Conservation (phyloP, 2,888 invertebrate genomes). For the Acanthococcus lagerstroemiae region DNA sequence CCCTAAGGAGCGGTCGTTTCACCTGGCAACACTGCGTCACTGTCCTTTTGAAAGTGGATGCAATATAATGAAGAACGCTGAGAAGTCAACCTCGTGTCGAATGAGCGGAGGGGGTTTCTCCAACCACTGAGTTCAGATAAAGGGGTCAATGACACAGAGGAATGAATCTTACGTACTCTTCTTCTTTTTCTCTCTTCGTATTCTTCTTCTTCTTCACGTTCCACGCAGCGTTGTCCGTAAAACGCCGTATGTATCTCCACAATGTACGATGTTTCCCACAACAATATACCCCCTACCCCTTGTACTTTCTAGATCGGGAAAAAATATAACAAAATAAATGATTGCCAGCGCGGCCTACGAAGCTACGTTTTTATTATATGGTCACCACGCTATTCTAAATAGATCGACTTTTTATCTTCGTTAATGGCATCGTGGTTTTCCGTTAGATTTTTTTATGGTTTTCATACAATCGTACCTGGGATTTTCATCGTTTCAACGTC, state of each 20-base stretch:
- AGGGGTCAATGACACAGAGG: constrained; percentile 27
- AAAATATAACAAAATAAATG: neutral
- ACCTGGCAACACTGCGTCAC: constrained; percentile 18
- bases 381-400: too few species aligned
- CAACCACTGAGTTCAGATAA: constrained; percentile 28
- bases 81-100: constrained; percentile 28
- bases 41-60: constrained; percentile 29
- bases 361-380: neutral
- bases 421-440: too few species aligned
- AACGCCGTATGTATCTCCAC: neutral
- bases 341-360: neutral
- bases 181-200: neutral
- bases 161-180: constrained; percentile 19
- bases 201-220: neutral
- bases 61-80: constrained; percentile 11
- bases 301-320: neutral
- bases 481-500: too few species aligned
- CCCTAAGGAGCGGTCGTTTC: constrained; percentile 11
- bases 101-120: constrained; percentile 13
- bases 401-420: too few species aligned
- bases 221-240: neutral
- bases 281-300: neutral
- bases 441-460: too few species aligned
- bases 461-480: too few species aligned
- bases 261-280: neutral